Percentiles rank a stretch among this genome's conserved stretches.
phyloP scores from a whole-genome alignment of 1,140 invertebrate genomes.

The Ceratitis capitata region DNA sequence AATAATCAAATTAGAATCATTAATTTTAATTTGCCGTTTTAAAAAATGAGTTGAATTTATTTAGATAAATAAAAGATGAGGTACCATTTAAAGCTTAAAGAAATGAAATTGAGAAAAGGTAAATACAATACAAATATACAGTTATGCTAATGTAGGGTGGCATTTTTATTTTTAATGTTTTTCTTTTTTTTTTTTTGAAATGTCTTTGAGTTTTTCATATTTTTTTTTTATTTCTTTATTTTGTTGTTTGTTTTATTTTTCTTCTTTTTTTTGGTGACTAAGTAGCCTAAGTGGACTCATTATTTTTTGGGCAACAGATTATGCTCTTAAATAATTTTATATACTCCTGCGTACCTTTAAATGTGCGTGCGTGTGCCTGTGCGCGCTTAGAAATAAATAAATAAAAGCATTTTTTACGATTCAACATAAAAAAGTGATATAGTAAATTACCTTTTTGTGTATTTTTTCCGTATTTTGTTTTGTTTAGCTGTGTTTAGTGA shows the following conservation, averaged over 20 bases:
- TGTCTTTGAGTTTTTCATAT: too few species aligned
- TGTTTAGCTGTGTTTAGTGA: neutral
- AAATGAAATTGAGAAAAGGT: too few species aligned
- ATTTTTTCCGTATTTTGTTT: neutral
- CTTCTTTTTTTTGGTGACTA: neutral
- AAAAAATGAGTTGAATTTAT: neutral
- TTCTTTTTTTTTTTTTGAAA: too few species aligned
- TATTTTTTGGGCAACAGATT: neutral
- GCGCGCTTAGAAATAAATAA: neutral
- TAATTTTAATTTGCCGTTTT: neutral
- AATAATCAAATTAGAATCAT: neutral
- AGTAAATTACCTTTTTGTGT: neutral
- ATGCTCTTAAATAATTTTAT: neutral
- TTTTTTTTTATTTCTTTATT: neutral
- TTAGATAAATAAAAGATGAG: neutral
- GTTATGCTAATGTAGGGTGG: neutral
- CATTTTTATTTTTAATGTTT: neutral
- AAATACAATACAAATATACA: too few species aligned
- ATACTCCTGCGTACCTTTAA: too few species aligned
- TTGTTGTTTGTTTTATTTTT: neutral
- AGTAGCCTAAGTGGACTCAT: constrained; percentile 13
- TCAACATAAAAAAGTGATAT: constrained; percentile 1
- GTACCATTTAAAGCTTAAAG: neutral
- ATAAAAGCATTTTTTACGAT: neutral
- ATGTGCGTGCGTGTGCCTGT: neutral